Evolutionary conservation across 2,797 vertebrate species (phyloP).

Genomic region (Manis javanica): DNA sequence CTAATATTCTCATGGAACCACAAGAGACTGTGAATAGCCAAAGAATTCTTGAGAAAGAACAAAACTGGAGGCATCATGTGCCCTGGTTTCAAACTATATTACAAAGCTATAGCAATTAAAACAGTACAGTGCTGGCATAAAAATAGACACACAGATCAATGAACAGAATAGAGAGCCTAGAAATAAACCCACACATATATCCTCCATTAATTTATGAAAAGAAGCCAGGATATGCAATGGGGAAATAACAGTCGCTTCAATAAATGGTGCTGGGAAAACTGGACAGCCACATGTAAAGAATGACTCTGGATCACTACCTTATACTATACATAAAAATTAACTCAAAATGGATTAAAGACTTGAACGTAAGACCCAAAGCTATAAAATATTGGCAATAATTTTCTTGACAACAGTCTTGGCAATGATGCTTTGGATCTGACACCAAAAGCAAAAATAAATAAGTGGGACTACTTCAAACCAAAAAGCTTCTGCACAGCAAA

Average conservation of each 20-base stretch:
- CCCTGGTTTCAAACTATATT: not conserved
- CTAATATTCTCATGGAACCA: not conserved
- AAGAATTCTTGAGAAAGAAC: not conserved
- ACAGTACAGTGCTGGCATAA: not conserved
- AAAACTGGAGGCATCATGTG: not conserved
- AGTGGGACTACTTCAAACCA: not conserved
- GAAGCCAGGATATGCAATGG: not conserved
- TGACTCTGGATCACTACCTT: not conserved
- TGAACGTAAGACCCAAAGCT: not conserved
- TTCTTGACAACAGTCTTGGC: not conserved
- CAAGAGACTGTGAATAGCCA: not conserved
- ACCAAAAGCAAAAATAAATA: slow-evolving; percentile 8
- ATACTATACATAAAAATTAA: not conserved
- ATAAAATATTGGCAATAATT: not conserved
- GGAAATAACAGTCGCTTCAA: not conserved
- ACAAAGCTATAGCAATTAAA: not conserved
- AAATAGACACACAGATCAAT: not conserved
- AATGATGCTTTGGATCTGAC: not conserved
- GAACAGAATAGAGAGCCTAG: not conserved
- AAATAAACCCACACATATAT: not conserved
- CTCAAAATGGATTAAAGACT: not conserved
- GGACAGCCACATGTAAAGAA: not conserved
- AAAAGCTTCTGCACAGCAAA: not conserved
- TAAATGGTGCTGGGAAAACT: not conserved
- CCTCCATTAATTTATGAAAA: not conserved